Conservation (phyloP, 2,888 invertebrate species). For the Lydus trimaculatus region DNA sequence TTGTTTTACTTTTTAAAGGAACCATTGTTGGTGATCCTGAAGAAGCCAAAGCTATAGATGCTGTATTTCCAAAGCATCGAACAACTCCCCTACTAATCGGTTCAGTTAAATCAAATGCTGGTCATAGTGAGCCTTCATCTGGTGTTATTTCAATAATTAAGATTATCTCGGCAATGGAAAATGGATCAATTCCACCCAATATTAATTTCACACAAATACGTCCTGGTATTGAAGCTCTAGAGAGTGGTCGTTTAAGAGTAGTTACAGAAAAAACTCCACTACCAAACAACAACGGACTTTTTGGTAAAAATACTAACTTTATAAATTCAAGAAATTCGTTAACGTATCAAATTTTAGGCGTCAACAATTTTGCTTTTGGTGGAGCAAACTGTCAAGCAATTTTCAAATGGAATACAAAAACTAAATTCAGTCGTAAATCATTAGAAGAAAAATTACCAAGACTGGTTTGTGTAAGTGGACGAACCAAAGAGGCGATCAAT, state of each 20-base stretch:
- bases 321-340: too few relatives aligned
- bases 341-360: slow-evolving; percentile 12
- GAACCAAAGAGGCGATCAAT: slow-evolving; percentile 62
- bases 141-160: slow-evolving; percentile 80
- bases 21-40: slow-evolving; percentile 90
- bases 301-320: not conserved
- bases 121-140: slow-evolving; percentile 89
- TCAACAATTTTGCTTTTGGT: slow-evolving; percentile 23
- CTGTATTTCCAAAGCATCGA: slow-evolving; percentile 77
- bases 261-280: slow-evolving; percentile 5
- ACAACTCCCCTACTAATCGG: slow-evolving; percentile 78
- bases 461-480: slow-evolving; percentile 75
- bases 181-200: slow-evolving; percentile 83
- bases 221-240: slow-evolving; percentile 67
- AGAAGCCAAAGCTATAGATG: slow-evolving; percentile 83
- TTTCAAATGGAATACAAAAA: slow-evolving; percentile 66
- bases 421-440: slow-evolving; percentile 67
- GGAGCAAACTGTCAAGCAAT: slow-evolving; percentile 14
- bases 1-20: slow-evolving; percentile 55
- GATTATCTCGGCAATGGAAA: slow-evolving; percentile 77
- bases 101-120: slow-evolving; percentile 93
- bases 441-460: slow-evolving; percentile 73
- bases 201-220: slow-evolving; percentile 69
- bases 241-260: slow-evolving; percentile 51
- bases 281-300: not conserved